Conservation (phyloP, 2,113 vertebrate species). For the Pachyramphus minor region DNA sequence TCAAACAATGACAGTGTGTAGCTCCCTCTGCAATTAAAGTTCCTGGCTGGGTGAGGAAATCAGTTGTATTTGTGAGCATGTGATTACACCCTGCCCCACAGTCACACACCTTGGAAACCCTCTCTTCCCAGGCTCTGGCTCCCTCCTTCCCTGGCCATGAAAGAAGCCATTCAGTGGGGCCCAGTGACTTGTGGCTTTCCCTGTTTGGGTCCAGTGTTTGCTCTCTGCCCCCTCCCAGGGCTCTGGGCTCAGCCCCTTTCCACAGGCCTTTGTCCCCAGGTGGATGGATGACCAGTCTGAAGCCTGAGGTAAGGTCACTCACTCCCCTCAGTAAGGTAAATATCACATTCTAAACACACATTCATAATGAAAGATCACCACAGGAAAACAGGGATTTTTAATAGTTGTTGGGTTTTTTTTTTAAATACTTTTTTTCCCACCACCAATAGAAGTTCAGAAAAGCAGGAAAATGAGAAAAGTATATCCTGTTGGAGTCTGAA, state of each 20-base stretch:
- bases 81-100: slow-evolving; percentile 81
- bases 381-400: not conserved
- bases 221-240: slow-evolving; percentile 69
- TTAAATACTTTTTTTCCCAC: not conserved
- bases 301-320: not conserved
- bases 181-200: not conserved
- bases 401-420: no score
- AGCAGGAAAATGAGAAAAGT: not conserved
- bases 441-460: not conserved
- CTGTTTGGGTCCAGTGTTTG: slow-evolving; percentile 30
- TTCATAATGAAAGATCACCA: not conserved
- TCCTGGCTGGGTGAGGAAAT: slow-evolving; percentile 81
- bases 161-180: slow-evolving; percentile 10
- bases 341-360: not conserved
- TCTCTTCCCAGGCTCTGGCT: slow-evolving; percentile 59
- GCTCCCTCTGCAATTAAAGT: slow-evolving; percentile 88
- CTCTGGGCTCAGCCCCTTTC: slow-evolving; percentile 24
- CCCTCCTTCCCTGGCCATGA: not conserved
- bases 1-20: slow-evolving; percentile 87
- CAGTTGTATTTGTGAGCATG: slow-evolving; percentile 76
- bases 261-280: slow-evolving; percentile 64
- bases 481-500: not conserved
- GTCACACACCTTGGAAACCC: slow-evolving; percentile 70
- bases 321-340: not conserved
- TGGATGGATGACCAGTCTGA: slow-evolving; percentile 61